These are phyloP conservation scores for Aspidiotus rigidus DNA, from an alignment of 2,888 invertebrate species.

Conservation along the genomic window DNA sequence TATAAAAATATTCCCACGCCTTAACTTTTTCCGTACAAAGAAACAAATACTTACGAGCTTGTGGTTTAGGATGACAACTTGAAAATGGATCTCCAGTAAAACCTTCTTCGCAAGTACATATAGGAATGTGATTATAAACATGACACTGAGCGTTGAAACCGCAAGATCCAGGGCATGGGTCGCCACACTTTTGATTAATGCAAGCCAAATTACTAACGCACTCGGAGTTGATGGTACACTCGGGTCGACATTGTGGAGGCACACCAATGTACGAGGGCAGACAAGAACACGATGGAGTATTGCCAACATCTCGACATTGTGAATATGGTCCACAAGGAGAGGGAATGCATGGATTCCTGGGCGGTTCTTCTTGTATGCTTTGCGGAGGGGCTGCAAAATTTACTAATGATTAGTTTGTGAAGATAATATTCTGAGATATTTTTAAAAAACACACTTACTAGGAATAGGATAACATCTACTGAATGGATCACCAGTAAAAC, in stretches of 20 bases:
- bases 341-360: conserved; percentile 56
- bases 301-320: conserved; percentile 53
- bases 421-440: neutral
- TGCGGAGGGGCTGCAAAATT: conserved; percentile 42
- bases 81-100: conserved; percentile 68
- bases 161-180: conserved; percentile 54
- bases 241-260: conserved; percentile 48
- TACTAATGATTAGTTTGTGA: conserved; percentile 2
- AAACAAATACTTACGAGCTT: conserved; percentile 40
- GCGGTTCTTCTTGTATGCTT: conserved; percentile 41
- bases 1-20: too few species aligned
- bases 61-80: conserved; percentile 52
- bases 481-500: conserved; percentile 59
- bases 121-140: conserved; percentile 66
- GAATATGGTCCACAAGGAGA: conserved; percentile 67
- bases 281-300: conserved; percentile 61
- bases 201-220: conserved; percentile 47
- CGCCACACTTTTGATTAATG: conserved; percentile 46
- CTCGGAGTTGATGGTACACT: conserved; percentile 45
- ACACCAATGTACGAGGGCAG: conserved; percentile 56
- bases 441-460: conserved; percentile 44
- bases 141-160: conserved; percentile 64
- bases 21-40: too few species aligned
- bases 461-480: conserved; percentile 49
- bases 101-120: conserved; percentile 64